A percentile compares a stretch with the other conserved stretches of the same genome.
phyloP scores from a whole-genome alignment of 1,140 invertebrate species.

The Thrips palmi region DNA sequence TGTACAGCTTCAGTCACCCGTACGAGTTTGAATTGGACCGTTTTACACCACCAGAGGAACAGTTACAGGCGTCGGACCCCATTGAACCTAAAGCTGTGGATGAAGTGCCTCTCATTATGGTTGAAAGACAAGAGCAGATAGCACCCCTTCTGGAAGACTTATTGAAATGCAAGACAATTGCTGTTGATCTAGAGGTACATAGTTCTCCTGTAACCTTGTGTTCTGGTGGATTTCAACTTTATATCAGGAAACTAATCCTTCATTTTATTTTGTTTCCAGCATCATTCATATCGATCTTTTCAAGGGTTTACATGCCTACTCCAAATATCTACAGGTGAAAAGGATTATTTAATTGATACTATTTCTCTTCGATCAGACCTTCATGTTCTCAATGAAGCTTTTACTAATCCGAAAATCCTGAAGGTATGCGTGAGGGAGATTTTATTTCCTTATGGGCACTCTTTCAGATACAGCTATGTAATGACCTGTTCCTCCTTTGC shows the following conservation, averaged over 20 bases:
- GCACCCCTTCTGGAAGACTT: conserved; percentile 45
- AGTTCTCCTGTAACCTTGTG: too few relatives aligned
- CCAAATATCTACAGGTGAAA: conserved; percentile 75
- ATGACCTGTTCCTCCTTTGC: conserved; percentile 1
- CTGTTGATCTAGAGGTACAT: conserved; percentile 64
- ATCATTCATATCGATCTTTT: conserved; percentile 68
- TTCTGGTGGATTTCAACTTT: conserved; percentile 1
- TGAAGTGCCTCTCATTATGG: conserved; percentile 42
- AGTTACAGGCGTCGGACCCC: conserved; percentile 27
- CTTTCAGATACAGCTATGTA: not conserved
- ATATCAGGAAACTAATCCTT: conserved; percentile 2
- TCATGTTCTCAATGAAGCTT: conserved; percentile 71
- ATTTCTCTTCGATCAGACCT: conserved; percentile 65
- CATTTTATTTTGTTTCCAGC: conserved; percentile 23
- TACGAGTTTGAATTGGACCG: conserved; percentile 72
- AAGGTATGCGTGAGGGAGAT: conserved; percentile 40
- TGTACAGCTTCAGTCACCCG: conserved; percentile 59
- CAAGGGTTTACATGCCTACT: conserved; percentile 82
- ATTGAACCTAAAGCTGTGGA: conserved; percentile 31
- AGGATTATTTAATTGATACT: conserved; percentile 87
- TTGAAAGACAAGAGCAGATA: conserved; percentile 47
- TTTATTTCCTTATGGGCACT: not conserved
- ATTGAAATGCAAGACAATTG: conserved; percentile 45
- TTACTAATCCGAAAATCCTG: conserved; percentile 76
- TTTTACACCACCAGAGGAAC: conserved; percentile 32